Conservation (phyloP, 1,140 invertebrate genomes). For the Drosophila dunni region DNA sequence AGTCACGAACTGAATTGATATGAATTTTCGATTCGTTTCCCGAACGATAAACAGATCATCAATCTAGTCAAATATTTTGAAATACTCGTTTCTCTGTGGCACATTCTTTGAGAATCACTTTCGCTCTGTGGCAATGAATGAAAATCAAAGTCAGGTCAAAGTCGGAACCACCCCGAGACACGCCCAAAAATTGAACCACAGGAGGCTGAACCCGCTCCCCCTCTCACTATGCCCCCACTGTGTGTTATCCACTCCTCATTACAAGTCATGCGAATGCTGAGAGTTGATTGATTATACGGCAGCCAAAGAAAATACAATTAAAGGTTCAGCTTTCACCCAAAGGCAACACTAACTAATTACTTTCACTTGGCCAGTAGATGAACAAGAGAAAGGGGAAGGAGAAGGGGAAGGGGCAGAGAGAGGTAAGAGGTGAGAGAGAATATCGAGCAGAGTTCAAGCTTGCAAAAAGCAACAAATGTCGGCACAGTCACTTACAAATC, state of each 20-base stretch:
- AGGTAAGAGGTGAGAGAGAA: background rate
- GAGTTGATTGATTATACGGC: slow-evolving; percentile 68
- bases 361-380: slow-evolving; percentile 66
- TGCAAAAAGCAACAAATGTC: slow-evolving; percentile 54
- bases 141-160: slow-evolving; percentile 11
- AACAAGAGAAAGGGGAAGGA: too few species aligned
- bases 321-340: slow-evolving; percentile 74
- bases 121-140: slow-evolving; percentile 37
- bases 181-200: slow-evolving; percentile 21
- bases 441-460: slow-evolving; percentile 63
- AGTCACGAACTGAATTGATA: background rate
- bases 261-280: slow-evolving; percentile 33
- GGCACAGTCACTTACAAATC: slow-evolving; percentile 56
- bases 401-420: background rate
- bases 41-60: slow-evolving; percentile 8
- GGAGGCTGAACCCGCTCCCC: background rate
- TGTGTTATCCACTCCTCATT: background rate
- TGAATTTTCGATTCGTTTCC: background rate
- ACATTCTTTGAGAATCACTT: slow-evolving; percentile 46
- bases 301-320: slow-evolving; percentile 64
- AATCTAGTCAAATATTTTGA: slow-evolving; percentile 17
- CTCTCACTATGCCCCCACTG: background rate
- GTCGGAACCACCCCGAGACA: slow-evolving; percentile 17
- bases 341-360: slow-evolving; percentile 69
- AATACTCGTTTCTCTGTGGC: background rate